These are phyloP conservation scores for Melanerpes formicivorus DNA, from an alignment of 2,113 vertebrate genomes.

Conservation along the genomic window DNA sequence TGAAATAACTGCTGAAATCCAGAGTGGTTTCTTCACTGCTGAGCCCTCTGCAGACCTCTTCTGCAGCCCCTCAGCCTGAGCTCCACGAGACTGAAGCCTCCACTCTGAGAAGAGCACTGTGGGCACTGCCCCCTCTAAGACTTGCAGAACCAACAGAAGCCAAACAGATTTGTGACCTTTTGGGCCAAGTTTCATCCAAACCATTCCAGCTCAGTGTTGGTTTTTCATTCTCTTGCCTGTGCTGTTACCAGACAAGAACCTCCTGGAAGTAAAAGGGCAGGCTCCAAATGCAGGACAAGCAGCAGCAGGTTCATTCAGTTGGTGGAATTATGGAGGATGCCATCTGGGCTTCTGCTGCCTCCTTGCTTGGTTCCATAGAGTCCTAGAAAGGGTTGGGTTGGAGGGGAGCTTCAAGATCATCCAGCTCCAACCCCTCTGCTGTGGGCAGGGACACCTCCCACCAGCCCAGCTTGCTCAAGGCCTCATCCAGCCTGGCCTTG, in stretches of 20 bases:
- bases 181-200: not conserved
- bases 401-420: too few relatives aligned
- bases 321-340: not conserved
- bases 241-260: not conserved
- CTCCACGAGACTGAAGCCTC: not conserved
- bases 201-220: not conserved
- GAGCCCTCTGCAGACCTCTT: not conserved
- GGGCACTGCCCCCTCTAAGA: not conserved
- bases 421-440: too few relatives aligned
- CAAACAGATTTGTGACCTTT: not conserved
- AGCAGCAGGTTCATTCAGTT: not conserved
- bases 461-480: too few relatives aligned
- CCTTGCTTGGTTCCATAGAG: not conserved
- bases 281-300: not conserved
- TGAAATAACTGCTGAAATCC: not conserved
- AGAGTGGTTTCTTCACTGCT: not conserved
- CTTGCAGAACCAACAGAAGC: slow-evolving; percentile 8
- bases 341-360: not conserved
- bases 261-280: not conserved
- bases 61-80: not conserved
- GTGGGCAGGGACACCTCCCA: too few relatives aligned
- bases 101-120: not conserved
- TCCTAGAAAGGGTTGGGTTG: too few relatives aligned
- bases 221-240: not conserved
- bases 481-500: too few relatives aligned